These are phyloP conservation scores for Hippoglossus hippoglossus DNA, from an alignment of 2,797 vertebrate genomes.

Conservation along the genomic window DNA sequence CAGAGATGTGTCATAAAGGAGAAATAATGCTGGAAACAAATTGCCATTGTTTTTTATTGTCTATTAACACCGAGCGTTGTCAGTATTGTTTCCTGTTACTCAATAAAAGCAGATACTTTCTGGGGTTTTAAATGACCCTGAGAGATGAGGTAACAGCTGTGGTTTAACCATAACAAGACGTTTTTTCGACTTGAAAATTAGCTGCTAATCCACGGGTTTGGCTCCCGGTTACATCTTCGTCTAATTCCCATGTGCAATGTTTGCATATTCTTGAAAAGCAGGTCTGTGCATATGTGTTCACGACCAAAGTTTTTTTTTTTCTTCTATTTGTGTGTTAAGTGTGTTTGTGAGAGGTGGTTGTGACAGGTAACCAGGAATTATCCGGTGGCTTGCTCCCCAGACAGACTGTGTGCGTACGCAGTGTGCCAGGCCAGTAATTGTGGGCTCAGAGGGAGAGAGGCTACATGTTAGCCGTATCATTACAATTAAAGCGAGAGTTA, in stretches of 20 bases:
- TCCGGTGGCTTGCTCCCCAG: slow-evolving; percentile 75
- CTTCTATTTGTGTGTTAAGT: slow-evolving; percentile 52
- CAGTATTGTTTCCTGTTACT: slow-evolving; percentile 51
- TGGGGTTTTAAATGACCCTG: slow-evolving; percentile 41
- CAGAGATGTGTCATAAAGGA: slow-evolving; percentile 12
- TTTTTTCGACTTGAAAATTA: slow-evolving; percentile 51
- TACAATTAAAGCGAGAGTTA: slow-evolving; percentile 82
- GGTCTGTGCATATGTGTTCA: slow-evolving; percentile 29
- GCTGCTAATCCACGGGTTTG: slow-evolving; percentile 51
- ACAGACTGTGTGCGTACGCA: slow-evolving; percentile 75
- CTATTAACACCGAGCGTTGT: slow-evolving; percentile 42
- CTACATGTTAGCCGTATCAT: slow-evolving; percentile 78
- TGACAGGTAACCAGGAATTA: slow-evolving; percentile 77
- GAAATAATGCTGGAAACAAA: slow-evolving; percentile 32
- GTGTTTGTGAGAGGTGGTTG: slow-evolving; percentile 73
- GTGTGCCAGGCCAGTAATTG: slow-evolving; percentile 79
- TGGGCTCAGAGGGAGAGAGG: slow-evolving; percentile 75
- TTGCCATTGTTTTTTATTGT: slow-evolving; percentile 46
- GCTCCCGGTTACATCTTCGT: slow-evolving; percentile 31
- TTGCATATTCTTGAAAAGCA: slow-evolving; percentile 36
- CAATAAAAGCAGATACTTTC: slow-evolving; percentile 22
- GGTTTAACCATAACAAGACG: slow-evolving; percentile 52
- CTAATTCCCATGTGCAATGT: slow-evolving; percentile 41
- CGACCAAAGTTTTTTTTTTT: slow-evolving; percentile 21
- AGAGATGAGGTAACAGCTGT: slow-evolving; percentile 47